These are phyloP conservation scores for Vespertilio murinus DNA, from an alignment of 2,797 vertebrate species.

Conservation along the genomic window DNA sequence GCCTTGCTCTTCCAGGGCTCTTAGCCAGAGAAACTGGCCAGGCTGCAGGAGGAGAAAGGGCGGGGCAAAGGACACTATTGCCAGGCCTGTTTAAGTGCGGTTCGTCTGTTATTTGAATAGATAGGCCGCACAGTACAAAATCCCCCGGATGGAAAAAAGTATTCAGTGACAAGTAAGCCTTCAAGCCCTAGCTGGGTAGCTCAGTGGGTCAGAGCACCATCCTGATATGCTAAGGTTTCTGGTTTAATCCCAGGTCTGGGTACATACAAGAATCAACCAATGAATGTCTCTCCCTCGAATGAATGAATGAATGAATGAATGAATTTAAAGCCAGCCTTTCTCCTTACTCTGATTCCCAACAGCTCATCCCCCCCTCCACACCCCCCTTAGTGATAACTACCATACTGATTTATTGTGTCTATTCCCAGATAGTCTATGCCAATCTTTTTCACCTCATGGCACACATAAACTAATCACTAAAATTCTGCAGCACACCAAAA, in stretches of 20 bases:
- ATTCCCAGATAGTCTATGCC: background rate
- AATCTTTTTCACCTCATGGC: background rate
- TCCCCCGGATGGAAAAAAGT: background rate
- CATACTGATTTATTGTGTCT: background rate
- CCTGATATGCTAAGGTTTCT: too few relatives aligned
- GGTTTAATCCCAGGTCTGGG: background rate
- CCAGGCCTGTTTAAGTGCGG: background rate
- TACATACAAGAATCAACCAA: background rate
- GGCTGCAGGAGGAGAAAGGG: background rate
- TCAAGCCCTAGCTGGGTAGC: background rate
- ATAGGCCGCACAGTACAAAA: background rate
- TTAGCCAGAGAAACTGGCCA: background rate
- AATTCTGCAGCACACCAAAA: background rate
- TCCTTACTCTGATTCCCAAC: background rate
- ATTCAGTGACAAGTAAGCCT: background rate
- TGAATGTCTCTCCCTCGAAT: background rate
- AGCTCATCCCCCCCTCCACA: background rate
- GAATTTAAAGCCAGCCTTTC: slow-evolving; percentile 11
- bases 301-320: too few relatives aligned
- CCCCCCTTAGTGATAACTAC: background rate
- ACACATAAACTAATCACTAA: background rate
- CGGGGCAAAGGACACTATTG: background rate
- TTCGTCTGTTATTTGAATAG: slow-evolving; percentile 11
- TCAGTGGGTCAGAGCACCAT: background rate
- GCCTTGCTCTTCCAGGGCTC: background rate